Base-by-base conservation (phyloP, 30 jellyfish, hydroid and myxozoan species). In the Phacellophora camtschatica region DNA sequence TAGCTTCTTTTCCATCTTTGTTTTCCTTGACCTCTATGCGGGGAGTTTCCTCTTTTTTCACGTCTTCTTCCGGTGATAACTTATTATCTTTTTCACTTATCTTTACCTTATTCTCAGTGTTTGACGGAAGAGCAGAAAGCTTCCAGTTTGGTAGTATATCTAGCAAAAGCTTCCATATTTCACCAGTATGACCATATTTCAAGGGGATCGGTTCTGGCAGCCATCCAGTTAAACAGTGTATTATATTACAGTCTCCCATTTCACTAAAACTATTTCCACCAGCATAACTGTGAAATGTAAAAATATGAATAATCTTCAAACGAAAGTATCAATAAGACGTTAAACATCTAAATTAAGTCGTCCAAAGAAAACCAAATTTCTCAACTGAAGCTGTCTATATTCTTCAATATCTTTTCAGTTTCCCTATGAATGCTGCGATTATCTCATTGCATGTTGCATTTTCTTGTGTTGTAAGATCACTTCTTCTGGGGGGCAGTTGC, bases 161-260 rank as follows among this genome's bases (percentile, higher is more conserved):
- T 0, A 72, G 68, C 6, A 86, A 30, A 9, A 93, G 81, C 25
- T 86, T 70, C 99, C 99, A 93, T 5, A 93, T 75, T 54, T 82
- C 82, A 1, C 77, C 89, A 2, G 82, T 77, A 63, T 82, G 87
- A 11, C 84, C 84, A 66, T 75, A 53, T 32, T 51, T 71, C n/a
- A 93, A 41, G 0, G 97, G 96, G 18, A 93, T 81, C n/a, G 82
- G 92, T 54, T 93, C 97, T 25, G 99, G 99, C 13, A 81, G 79
- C 99, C 99, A 93, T 12, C 99, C 97, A 1, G 96, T 87, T 28
- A 93, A 65, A 46, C 95, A 93, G 63, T 86, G 90, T 45, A 93
- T 72, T 12, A 93, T 70, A 56, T 73, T 72, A 25, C 68, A 24
- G 35, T 93, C 99, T 30, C 97, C 97, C 80, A 93, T 57, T 45